Evolutionary conservation across 2,113 vertebrate species (phyloP).

Genomic region (Nicator chloris): DNA sequence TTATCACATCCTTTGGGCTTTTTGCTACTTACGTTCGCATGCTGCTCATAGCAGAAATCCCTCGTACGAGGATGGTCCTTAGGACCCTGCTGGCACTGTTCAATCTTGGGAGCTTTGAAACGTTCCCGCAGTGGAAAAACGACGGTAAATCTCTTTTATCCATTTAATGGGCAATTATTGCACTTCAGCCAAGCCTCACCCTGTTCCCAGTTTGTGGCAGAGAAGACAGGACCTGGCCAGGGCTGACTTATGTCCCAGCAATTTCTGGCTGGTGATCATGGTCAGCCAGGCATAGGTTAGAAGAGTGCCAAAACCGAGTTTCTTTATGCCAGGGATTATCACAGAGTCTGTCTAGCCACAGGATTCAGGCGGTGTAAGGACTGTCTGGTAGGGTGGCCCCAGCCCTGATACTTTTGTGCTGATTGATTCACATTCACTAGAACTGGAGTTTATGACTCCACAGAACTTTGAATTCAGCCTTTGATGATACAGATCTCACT

Average conservation of each 20-base stretch:
- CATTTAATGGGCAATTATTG: neutral
- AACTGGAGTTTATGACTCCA: neutral
- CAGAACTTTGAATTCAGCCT: constrained; percentile 25
- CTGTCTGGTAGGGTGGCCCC: neutral
- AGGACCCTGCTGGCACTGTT: neutral
- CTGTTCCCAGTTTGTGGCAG: neutral
- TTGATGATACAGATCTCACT: constrained; percentile 8
- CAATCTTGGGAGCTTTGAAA: neutral
- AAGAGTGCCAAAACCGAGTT: neutral
- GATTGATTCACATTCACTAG: neutral
- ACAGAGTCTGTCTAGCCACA: neutral
- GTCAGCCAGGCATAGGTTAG: neutral
- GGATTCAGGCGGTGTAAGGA: neutral
- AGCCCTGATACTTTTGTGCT: neutral
- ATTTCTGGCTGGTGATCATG: neutral
- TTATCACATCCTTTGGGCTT: neutral
- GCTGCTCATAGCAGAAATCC: neutral
- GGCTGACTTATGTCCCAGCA: constrained; percentile 12
- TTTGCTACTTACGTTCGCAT: neutral
- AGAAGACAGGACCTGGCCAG: neutral
- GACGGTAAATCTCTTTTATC: neutral
- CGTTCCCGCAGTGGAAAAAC: neutral
- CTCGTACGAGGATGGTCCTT: neutral
- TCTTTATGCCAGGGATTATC: constrained; percentile 34
- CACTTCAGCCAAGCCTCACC: neutral